A percentile compares a stretch with the other conserved stretches of the same genome.
Evolutionary conservation across 2,797 vertebrate species (phyloP).

Genomic region (Antrozous pallidus): DNA sequence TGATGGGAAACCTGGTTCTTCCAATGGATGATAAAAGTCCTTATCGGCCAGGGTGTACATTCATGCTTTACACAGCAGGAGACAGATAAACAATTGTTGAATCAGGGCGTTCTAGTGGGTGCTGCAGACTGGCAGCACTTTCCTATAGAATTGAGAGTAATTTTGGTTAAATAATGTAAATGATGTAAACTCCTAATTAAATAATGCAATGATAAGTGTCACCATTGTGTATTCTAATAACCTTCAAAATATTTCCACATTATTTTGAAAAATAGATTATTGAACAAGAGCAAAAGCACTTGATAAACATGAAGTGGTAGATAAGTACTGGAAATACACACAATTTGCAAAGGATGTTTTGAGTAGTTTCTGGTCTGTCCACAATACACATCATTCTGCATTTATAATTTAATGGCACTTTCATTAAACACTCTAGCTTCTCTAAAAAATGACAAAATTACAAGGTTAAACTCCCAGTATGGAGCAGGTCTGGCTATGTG

Average conservation of each 20-base stretch:
- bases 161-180: not conserved
- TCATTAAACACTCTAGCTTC: slow-evolving; percentile 48
- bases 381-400: slow-evolving; percentile 44
- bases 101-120: not conserved
- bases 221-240: not conserved
- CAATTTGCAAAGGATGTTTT: slow-evolving; percentile 37
- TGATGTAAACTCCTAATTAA: not conserved
- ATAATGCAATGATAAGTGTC: not conserved
- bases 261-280: not conserved
- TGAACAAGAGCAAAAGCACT: slow-evolving; percentile 21
- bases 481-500: slow-evolving; percentile 27
- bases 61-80: not conserved
- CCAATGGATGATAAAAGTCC: not conserved
- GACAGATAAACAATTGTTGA: not conserved
- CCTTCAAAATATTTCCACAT: not conserved
- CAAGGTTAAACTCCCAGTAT: slow-evolving; percentile 54
- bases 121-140: not conserved
- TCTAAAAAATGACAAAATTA: slow-evolving; percentile 62
- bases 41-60: not conserved
- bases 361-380: not conserved
- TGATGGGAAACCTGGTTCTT: not conserved
- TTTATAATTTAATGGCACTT: slow-evolving; percentile 57
- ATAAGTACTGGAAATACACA: slow-evolving; percentile 30
- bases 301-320: slow-evolving; percentile 1
- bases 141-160: not conserved